Base-by-base conservation (phyloP, 1,140 invertebrate genomes). In the Zaprionus gabonicus region DNA sequence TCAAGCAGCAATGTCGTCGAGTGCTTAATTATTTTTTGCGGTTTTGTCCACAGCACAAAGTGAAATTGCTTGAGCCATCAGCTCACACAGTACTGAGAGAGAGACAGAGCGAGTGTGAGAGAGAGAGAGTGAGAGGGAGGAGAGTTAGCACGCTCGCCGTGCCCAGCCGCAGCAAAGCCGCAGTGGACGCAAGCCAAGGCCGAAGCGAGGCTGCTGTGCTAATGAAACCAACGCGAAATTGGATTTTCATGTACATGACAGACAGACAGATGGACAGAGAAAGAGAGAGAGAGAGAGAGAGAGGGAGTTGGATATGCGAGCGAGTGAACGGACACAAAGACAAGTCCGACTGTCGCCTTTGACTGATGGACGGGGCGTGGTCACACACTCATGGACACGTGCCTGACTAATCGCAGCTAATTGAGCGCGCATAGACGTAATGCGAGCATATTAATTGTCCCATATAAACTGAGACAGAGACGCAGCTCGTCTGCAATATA, bases 11-110 rank as follows among this genome's bases (percentile, higher is more conserved):
- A 81, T 76, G 76, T 80, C 79, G 81, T 69, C 72, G 81, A 90
- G 86, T 85, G 75, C 85, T 88, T 90, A 88, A 88, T 88, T 88
- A 88, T 88, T 88, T 88, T 88, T 88, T 88, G 85, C 65, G 85
- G 85, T 88, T 90, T 84, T 76, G 78, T 63, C 85, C 85, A 51
- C 51, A 79, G 76, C 60, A 46, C 46, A 76, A 76, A 69, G 23
- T 64, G 67, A 63, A 83, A 84, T 88, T 71, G 85, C 85, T 90
- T 90, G 79, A 81, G 79, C 77, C 81, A 71, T 60, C 53, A 57
- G 53, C 38, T 20, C 36, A 34, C 36, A 34, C 76, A 59, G 41
- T 62, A 25, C 34, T 28, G 36, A 41, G 46, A 25, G 31, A 23
- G 4, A 57, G 34, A 12, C 2, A 38, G 12, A 28, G 62, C 7